These are phyloP conservation scores for Bergia puertoricense DNA, from an alignment of 92 coral and sea anemone genomes.

Conservation along the genomic window DNA sequence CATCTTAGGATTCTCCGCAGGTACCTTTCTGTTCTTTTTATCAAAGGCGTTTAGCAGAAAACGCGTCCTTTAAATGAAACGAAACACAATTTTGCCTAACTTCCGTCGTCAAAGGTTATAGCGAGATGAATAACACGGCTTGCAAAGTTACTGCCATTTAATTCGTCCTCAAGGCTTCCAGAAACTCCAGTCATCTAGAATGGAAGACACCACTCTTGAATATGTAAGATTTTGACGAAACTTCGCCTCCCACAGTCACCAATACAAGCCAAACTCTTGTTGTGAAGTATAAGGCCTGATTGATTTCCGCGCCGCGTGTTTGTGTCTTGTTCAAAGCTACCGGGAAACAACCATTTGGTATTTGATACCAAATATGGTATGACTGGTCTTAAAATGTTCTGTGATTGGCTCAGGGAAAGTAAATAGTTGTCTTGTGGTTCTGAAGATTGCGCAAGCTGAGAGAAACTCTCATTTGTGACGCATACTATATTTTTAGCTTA, in stretches of 20 bases:
- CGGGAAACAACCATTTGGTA: background rate
- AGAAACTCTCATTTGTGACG: background rate
- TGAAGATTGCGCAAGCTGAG: background rate
- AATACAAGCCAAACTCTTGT: background rate
- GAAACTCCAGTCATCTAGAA: constrained; percentile 76
- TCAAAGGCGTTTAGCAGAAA: background rate
- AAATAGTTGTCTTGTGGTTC: background rate
- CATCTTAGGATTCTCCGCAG: background rate
- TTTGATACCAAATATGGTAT: background rate
- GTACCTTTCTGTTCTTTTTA: no score
- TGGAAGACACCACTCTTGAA: background rate
- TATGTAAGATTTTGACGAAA: background rate
- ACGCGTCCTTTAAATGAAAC: background rate
- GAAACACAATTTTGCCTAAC: constrained; percentile 53
- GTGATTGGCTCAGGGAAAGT: constrained; percentile 11
- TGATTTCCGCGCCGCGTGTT: background rate
- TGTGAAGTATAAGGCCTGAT: background rate
- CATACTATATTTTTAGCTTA: background rate
- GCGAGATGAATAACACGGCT: constrained; percentile 43
- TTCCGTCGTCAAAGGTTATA: constrained; percentile 93
- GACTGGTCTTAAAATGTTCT: background rate
- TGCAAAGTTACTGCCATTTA: constrained; percentile 66
- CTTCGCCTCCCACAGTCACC: background rate
- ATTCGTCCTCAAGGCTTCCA: constrained; percentile 57
- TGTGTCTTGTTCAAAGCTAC: background rate